Evolutionary conservation across 2,888 invertebrate species (phyloP), one percentile per base, ranked within the genome.

Genomic region (Cerceris ruficornis): DNA sequence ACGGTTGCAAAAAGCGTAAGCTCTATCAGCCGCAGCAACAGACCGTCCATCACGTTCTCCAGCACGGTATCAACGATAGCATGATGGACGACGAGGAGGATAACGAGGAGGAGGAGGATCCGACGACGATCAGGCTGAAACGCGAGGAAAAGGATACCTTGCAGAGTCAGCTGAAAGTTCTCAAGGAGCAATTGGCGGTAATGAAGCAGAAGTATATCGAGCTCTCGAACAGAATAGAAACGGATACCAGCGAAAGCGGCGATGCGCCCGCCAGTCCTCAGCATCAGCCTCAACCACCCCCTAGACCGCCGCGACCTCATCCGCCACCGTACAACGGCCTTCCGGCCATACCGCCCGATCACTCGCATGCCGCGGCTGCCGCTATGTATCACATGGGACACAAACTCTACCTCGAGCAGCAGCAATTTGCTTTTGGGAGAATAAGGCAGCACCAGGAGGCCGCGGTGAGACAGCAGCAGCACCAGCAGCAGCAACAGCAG

Each of bases 11-110:
- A 93, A 99, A 99, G 93, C 95, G 98, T 61, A 99, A 99, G 93
- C 94, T 98, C 43, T 98, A 98, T 91, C 98, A 98, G 90, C 98
- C 98, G 11, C 98, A 98, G 92, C 98, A 98, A 90, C 98, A 98
- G 92, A 96, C 96, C 90, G 94, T 93, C 2, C 94, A 94, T 59
- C 92, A 94, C 68, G 94, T 94, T 74, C 93, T 94, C 67, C 95
- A 95, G 68, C 93, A 94, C 28, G 93, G 93, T 73, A 92, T 94
- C 81, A 94, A 93, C 85, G 93, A 93, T 87, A 92, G 93, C 77
- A 94, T 95, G 92, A 93, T 95, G 64, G 94, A 94, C 72, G 94
- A 94, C 75, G 96, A 95, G 85, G 95, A 95, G 85, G 96, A 96
- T 75, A 96, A 96, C 83, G 96, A 96, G 80, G 96, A 97, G 87